These are phyloP conservation scores for Andrena minutula DNA, from an alignment of 2,888 invertebrate species.

Conservation along the genomic window DNA sequence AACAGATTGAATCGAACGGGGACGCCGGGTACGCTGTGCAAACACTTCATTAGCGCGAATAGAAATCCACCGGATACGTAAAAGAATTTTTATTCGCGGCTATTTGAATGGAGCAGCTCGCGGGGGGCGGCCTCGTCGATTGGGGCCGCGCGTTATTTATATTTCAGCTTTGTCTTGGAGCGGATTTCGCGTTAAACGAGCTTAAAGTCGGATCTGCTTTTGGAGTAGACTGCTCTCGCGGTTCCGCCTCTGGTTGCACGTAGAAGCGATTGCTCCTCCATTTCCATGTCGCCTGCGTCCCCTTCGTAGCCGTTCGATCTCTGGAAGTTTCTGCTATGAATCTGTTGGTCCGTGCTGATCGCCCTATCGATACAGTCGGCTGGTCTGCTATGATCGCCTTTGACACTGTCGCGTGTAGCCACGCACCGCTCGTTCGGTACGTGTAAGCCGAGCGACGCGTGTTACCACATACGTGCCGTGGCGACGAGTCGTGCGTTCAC, in stretches of 20 bases:
- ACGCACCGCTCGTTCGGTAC: conserved; percentile 17
- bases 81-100: conserved; percentile 43
- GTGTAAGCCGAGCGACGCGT: conserved; percentile 1
- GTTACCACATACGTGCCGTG: background rate
- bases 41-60: conserved; percentile 57
- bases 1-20: conserved; percentile 14
- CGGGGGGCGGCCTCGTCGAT: conserved; percentile 8
- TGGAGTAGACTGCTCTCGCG: no score
- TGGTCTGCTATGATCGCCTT: conserved; percentile 11
- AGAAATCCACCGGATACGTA: conserved; percentile 16
- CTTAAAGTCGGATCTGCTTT: conserved; percentile 8
- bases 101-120: conserved; percentile 25
- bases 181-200: conserved; percentile 27
- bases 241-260: no score
- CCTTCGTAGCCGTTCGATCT: no score
- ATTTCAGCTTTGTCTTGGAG: conserved; percentile 42
- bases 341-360: background rate
- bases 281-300: no score
- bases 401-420: conserved; percentile 24
- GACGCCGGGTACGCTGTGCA: conserved; percentile 26
- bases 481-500: conserved; percentile 45
- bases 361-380: background rate
- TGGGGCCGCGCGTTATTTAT: conserved; percentile 40
- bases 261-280: no score
- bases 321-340: background rate